Evolutionary conservation across 2,888 invertebrate genomes (phyloP), one percentile per base, ranked within the genome.

Genomic region (Dicranocentrus wangi): DNA sequence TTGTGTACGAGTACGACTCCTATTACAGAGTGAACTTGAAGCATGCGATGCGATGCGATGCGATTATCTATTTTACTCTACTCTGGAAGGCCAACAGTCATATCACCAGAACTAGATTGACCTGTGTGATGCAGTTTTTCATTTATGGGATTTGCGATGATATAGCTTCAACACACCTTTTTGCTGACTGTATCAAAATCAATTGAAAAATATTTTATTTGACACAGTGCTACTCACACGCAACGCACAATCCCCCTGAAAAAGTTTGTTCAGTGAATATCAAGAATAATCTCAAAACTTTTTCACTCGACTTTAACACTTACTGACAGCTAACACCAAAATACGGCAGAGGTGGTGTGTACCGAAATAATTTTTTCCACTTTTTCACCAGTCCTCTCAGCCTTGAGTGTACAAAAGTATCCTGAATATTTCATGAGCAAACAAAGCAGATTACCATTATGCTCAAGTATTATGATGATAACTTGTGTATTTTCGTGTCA

Each of bases 1-100:
- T n/a, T n/a, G 39, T 39, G 39, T 13, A 13, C 39, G 5, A n/a
- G 10, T 47, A 47, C 15, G 3, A 47, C n/a, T 7, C 55, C 21
- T 3, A 55, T 55, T 55, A 55, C 19, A n/a, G 21, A 1, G 61
- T 32, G 61, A 61, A 61, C 61, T 61, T 61, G 61, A 61, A 55
- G 55, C 55, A 55, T 55, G 55, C 55, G 23, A 55, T 15, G 32
- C 3, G 10, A 32, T n/a, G 5, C 7, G 10, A n/a, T n/a, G 2
- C 15, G n/a, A 5, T 10, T 47, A 47, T 47, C 7, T 47, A 7
- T 55, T 21, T 21, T 15, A 10, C 23, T 21, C 15, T 15, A 10
- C 23, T 32, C 61, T 61, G 61, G 61, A 61, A 61, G 61, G 61
- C 61, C 61, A 61, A 61, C 61, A 61, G 32, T 61, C 32, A 32